Base-by-base conservation (phyloP, 2,113 vertebrate genomes). In the Lagopus muta region DNA sequence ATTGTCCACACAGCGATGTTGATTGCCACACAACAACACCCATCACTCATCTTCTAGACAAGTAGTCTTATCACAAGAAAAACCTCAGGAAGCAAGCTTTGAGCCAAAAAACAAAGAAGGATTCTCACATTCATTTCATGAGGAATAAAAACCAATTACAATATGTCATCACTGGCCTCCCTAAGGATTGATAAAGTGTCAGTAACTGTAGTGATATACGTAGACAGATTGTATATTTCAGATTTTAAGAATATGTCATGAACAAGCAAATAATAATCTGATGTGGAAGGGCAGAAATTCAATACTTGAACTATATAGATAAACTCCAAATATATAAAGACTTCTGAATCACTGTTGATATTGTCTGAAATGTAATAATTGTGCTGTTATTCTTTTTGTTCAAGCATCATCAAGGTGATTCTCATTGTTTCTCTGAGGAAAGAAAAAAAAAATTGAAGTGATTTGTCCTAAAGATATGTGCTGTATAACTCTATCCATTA, bases 391-490 rank as follows among this genome's bases (percentile, higher is more conserved):
- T 94, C 24, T 62, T 92, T 86, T 42, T 75, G 50, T 18, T 91
- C 65, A 55, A 94, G 52, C 50, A 84, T 84, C 83, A 93, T 87
- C 86, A 69, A 10, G 57, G 20, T 91, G 65, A 74, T 57, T 94
- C 55, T 91, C 57, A 64, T 70, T 92, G 64, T 95, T 95, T 45
- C 50, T 91, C 80, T 47, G 47, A 94, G 64, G 94, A 95, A 94
- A 89, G 97, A 18, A 47, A 48, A 28, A 52, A 97, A 95, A 92
- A 97, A 96, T 92, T 95, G 88, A 97, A 92, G 45, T 10, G 87
- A 97, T 97, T 97, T 89, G 91, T 96, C 87, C 91, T 95, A 6
- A n/a, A 91, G 94, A 94, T 65, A 92, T 90, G 48, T 62, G 17
- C 38, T 95, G 24, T 92, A 73, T 96, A 95, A 93, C 19, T 94